A percentile compares a stretch with the other conserved stretches of the same genome.
Evolutionary conservation across 2,888 invertebrate genomes (phyloP).

Genomic region (Drosophila niveifrons): DNA sequence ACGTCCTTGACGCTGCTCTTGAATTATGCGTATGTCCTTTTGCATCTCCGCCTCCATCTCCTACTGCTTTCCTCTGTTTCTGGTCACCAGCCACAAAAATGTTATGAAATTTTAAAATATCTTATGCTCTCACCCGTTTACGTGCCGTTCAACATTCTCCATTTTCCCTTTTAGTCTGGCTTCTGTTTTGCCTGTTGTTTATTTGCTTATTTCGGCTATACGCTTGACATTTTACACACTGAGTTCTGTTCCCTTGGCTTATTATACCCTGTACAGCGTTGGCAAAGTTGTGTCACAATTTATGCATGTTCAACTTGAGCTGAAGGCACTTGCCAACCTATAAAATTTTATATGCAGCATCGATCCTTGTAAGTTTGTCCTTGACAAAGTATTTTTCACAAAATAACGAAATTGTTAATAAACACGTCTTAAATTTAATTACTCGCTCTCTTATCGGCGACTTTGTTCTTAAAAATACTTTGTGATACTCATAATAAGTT

Average conservation of each 20-base stretch:
- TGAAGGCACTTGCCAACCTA: not conserved
- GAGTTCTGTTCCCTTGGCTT: not conserved
- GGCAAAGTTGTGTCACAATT: not conserved
- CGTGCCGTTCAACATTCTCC: constrained; percentile 1
- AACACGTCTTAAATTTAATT: not conserved
- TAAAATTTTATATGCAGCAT: not conserved
- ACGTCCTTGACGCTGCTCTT: constrained; percentile 58
- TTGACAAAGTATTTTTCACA: not conserved
- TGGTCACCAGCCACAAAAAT: constrained; percentile 21
- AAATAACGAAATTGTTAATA: not conserved
- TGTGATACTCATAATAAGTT: too few relatives aligned
- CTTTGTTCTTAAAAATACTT: too few relatives aligned
- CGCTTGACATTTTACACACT: constrained; percentile 24
- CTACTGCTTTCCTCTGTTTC: not conserved
- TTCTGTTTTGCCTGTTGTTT: not conserved
- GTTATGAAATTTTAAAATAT: constrained; percentile 53
- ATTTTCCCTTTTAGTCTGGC: constrained; percentile 6
- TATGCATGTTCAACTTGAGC: not conserved
- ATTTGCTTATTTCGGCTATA: constrained; percentile 18
- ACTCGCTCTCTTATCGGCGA: not conserved
- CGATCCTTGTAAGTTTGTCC: not conserved
- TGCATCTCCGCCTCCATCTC: constrained; percentile 16
- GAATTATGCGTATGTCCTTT: constrained; percentile 46
- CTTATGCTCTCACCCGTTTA: constrained; percentile 21
- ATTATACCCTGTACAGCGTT: not conserved